Evolutionary conservation across 92 coral and sea anemone genomes (phyloP).

Genomic region (Parazoanthus darwini): DNA sequence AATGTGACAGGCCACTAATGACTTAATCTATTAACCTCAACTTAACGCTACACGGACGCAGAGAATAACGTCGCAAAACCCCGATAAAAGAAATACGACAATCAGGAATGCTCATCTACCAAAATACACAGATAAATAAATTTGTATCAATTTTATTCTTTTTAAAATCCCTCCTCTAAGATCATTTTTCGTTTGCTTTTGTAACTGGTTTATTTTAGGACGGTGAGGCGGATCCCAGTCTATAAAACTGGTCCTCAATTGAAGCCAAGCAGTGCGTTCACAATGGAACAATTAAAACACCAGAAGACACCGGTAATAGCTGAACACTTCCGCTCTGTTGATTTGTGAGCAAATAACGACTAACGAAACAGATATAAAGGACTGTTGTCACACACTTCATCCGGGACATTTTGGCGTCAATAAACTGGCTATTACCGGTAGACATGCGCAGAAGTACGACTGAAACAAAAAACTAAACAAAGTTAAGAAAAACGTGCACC

Average conservation of each 20-base stretch:
- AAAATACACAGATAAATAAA: background rate
- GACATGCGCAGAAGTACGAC: background rate
- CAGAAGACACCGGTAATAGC: background rate
- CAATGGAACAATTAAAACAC: background rate
- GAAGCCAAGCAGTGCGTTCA: slow-evolving; percentile 11
- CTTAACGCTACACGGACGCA: slow-evolving; percentile 10
- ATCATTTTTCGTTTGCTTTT: too few relatives aligned
- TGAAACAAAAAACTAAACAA: too few relatives aligned
- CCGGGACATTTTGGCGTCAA: too few relatives aligned
- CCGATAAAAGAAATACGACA: background rate
- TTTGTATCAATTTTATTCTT: background rate
- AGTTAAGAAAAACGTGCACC: too few relatives aligned
- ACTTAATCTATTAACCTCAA: slow-evolving; percentile 1
- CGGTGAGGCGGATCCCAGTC: background rate
- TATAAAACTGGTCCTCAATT: slow-evolving; percentile 3
- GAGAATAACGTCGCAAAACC: background rate
- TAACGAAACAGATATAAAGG: too few relatives aligned
- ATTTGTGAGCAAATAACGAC: background rate
- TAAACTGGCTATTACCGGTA: background rate
- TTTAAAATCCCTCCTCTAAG: background rate
- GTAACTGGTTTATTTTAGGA: background rate
- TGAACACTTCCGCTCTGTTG: background rate
- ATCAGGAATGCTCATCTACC: background rate
- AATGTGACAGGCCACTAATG: slow-evolving; percentile 10
- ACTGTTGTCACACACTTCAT: too few relatives aligned